Percentiles rank a stretch among this genome's conserved stretches.
Conservation (phyloP, 2,797 vertebrate genomes). For the Hirundo rustica region DNA sequence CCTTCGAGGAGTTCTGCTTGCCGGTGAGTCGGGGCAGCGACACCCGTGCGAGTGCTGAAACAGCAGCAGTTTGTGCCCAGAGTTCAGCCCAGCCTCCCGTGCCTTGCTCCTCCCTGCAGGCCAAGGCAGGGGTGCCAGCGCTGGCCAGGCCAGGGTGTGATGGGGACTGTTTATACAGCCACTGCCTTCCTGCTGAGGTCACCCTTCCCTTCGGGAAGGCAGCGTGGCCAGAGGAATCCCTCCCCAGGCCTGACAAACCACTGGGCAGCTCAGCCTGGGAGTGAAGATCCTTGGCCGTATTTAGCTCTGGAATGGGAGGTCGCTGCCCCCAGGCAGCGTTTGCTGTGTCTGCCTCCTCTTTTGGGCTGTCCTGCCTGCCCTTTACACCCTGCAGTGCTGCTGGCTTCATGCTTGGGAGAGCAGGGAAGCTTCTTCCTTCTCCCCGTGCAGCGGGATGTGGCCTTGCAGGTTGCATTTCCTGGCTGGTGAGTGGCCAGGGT, state of each 20-base stretch:
- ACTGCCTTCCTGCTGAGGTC: neutral
- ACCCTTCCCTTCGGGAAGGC: neutral
- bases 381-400: neutral
- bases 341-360: neutral
- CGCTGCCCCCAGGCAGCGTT: neutral
- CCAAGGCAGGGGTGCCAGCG: neutral
- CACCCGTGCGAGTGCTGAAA: fast-evolving
- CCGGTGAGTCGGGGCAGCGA: slow-evolving; percentile 81
- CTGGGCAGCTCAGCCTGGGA: neutral
- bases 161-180: neutral
- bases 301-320: neutral
- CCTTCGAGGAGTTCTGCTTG: slow-evolving; percentile 95
- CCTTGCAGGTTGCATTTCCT: neutral
- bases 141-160: neutral
- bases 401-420: neutral
- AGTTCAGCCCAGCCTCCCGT: neutral
- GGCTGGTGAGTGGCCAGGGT: neutral
- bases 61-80: neutral
- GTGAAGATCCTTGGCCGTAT: neutral
- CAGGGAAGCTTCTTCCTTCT: neutral
- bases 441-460: neutral
- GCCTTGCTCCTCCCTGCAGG: neutral
- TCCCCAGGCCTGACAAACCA: neutral
- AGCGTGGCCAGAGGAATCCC: neutral
- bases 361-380: neutral